A percentile compares a stretch with the other conserved stretches of the same genome.
Evolutionary conservation across 2,797 vertebrate genomes (phyloP).

Genomic region (Tenualosa ilisha): DNA sequence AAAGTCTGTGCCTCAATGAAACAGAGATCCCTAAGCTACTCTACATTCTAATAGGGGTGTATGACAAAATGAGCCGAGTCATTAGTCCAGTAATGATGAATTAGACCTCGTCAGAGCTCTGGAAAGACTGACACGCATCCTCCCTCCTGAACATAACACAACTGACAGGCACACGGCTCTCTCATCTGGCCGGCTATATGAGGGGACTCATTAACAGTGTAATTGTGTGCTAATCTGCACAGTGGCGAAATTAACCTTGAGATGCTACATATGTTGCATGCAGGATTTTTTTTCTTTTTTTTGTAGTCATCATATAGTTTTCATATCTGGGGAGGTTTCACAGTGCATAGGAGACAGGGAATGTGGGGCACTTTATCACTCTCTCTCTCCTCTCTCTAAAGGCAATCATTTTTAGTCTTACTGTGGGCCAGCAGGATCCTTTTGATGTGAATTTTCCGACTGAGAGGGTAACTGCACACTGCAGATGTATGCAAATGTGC

Average conservation of each 20-base stretch:
- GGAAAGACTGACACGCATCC: not conserved
- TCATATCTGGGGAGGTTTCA: not conserved
- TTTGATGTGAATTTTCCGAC: conserved; percentile 64
- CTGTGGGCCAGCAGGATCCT: conserved; percentile 37
- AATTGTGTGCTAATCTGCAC: conserved; percentile 4
- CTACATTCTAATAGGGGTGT: conserved; percentile 1
- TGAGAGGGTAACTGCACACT: conserved; percentile 53
- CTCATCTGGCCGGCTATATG: not conserved
- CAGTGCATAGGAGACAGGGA: not conserved
- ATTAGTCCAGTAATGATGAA: conserved; percentile 10
- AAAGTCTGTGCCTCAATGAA: not conserved
- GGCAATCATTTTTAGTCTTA: not conserved
- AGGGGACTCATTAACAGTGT: not conserved
- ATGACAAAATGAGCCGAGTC: not conserved
- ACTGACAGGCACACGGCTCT: not conserved
- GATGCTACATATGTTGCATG: conserved; percentile 1
- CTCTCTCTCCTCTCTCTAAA: not conserved
- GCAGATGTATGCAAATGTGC: conserved; percentile 74
- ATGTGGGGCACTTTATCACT: not conserved
- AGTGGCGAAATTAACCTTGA: not conserved
- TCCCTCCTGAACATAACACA: conserved; percentile 32
- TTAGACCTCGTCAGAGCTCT: not conserved
- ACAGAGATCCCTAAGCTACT: not conserved
- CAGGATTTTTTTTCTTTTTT: not conserved
- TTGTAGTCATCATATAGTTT: not conserved